Evolutionary conservation across 2,888 invertebrate genomes (phyloP).

Genomic region (Calameuta filiformis): DNA sequence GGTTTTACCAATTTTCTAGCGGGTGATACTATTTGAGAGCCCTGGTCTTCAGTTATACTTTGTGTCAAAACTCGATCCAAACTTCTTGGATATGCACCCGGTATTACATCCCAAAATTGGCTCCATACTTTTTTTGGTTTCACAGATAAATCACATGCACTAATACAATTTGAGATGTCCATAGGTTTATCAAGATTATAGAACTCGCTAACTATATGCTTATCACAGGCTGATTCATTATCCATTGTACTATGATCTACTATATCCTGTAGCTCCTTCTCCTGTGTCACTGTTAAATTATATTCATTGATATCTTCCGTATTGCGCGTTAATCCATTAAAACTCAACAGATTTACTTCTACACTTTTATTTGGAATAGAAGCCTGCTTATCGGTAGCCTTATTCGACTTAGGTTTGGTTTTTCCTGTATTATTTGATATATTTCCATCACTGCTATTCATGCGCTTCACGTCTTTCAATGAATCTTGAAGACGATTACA

Average conservation of each 20-base stretch:
- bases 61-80: neutral
- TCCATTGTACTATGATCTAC: conserved; percentile 18
- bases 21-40: neutral
- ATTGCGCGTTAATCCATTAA: conserved; percentile 12
- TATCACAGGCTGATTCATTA: conserved; percentile 28
- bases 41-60: neutral
- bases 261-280: neutral
- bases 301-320: conserved; percentile 16
- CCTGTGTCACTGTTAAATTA: conserved; percentile 11
- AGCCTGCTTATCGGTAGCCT: neutral
- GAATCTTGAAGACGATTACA: neutral
- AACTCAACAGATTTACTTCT: neutral
- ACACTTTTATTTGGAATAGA: neutral
- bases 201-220: conserved; percentile 29
- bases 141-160: conserved; percentile 14
- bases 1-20: neutral
- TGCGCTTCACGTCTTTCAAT: neutral
- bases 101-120: neutral
- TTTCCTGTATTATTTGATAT: neutral
- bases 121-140: conserved; percentile 22
- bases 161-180: conserved; percentile 28
- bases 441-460: neutral
- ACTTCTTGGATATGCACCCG: neutral
- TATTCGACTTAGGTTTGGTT: neutral
- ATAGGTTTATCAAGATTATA: conserved; percentile 29